These are phyloP conservation scores for Elephas maximus DNA, from an alignment of 2,113 vertebrate species.

Conservation along the genomic window DNA sequence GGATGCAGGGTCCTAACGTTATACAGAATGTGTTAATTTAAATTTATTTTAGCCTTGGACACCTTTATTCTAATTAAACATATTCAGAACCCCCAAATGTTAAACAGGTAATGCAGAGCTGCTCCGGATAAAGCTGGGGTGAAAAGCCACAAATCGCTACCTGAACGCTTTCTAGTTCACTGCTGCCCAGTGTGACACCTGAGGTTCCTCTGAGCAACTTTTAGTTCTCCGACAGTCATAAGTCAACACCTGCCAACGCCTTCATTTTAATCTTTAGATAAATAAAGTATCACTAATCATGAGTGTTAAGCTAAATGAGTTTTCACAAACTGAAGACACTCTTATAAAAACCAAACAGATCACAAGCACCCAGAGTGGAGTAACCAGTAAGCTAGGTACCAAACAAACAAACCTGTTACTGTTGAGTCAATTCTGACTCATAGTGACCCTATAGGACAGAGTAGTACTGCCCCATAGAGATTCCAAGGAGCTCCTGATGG, in stretches of 20 bases:
- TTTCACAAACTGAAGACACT: neutral
- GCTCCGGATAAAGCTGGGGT: neutral
- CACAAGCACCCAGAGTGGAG: too few species aligned
- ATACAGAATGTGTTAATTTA: neutral
- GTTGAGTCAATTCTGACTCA: too few species aligned
- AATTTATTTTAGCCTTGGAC: neutral
- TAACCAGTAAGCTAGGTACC: too few species aligned
- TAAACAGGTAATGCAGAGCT: neutral
- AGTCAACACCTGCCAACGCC: neutral
- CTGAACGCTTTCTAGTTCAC: rapidly evolving
- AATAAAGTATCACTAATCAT: neutral
- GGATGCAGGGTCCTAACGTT: neutral
- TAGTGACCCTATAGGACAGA: too few species aligned
- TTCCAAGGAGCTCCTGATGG: too few species aligned
- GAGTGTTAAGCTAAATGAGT: neutral
- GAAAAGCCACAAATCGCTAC: neutral
- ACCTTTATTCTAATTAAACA: neutral
- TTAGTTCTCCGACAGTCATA: neutral
- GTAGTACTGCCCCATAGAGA: too few species aligned
- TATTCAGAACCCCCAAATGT: neutral
- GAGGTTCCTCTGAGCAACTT: rapidly evolving
- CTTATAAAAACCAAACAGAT: neutral
- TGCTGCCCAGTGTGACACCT: neutral
- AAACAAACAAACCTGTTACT: too few species aligned
- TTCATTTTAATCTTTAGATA: neutral